Evolutionary conservation across 2,888 invertebrate genomes (phyloP).

Genomic region (Cancer borealis): DNA sequence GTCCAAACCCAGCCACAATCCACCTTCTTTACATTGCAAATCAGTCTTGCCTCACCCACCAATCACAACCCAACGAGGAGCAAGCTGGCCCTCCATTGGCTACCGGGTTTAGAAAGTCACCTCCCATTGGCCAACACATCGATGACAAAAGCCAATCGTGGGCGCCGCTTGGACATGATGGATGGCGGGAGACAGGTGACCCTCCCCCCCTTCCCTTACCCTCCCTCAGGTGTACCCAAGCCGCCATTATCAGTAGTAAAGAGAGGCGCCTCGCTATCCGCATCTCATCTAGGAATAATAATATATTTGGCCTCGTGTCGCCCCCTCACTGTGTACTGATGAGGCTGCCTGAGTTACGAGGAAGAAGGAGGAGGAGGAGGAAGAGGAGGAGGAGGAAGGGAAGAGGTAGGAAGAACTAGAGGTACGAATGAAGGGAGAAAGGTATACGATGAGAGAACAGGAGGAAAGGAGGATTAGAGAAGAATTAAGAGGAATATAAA

Average conservation of each 20-base stretch:
- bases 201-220: not conserved
- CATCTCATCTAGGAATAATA: constrained; percentile 27
- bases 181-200: constrained; percentile 52
- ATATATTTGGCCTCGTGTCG: constrained; percentile 20
- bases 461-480: not conserved
- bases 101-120: constrained; percentile 5
- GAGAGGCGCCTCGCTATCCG: not conserved
- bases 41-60: constrained; percentile 52
- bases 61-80: constrained; percentile 42
- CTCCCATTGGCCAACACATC: constrained; percentile 57
- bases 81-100: not conserved
- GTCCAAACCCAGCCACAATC: not conserved
- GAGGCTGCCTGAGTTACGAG: constrained; percentile 6
- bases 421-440: not conserved
- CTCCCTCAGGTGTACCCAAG: not conserved
- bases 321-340: constrained; percentile 2
- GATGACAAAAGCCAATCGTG: constrained; percentile 62
- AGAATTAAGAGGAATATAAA: constrained; percentile 5
- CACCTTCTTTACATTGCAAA: constrained; percentile 69
- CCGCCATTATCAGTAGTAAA: not conserved
- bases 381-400: not conserved
- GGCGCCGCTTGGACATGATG: constrained; percentile 45
- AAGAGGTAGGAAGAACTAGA: not conserved
- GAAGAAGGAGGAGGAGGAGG: not conserved
- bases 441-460: not conserved